phyloP scores from a whole-genome alignment of 30 jellyfish, hydroid and myxozoan genomes.

The Aurelia aurita region DNA sequence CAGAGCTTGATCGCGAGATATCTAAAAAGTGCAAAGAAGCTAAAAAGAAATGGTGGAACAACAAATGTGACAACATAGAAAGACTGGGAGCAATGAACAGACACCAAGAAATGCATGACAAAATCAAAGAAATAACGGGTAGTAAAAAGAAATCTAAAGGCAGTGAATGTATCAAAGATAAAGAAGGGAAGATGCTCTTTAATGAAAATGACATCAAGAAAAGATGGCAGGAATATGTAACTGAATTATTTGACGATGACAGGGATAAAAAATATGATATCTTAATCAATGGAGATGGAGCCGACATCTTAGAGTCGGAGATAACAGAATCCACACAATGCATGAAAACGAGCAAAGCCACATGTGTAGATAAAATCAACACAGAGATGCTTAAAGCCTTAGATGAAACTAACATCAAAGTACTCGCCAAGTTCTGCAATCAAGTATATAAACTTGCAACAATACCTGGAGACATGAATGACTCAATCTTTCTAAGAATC shows the following conservation, averaged over 20 bases:
- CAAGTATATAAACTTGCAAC: no score
- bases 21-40: no score
- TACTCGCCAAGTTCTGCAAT: not conserved
- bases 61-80: no score
- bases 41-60: no score
- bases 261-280: not conserved
- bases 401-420: not conserved
- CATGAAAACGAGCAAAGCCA: not conserved
- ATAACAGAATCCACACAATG: not conserved
- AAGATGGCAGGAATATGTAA: not conserved
- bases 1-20: no score
- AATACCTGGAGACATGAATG: slow-evolving; percentile 3
- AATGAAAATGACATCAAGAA: not conserved
- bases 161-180: not conserved
- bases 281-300: not conserved
- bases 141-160: not conserved
- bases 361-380: not conserved
- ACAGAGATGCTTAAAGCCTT: not conserved
- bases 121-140: not conserved
- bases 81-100: not conserved
- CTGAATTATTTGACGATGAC: not conserved
- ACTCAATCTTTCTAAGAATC: not conserved
- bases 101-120: not conserved
- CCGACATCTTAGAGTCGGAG: not conserved
- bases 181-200: slow-evolving; percentile 3